phyloP scores from a whole-genome alignment of 2,797 vertebrate genomes.

The Myioborus miniatus region DNA sequence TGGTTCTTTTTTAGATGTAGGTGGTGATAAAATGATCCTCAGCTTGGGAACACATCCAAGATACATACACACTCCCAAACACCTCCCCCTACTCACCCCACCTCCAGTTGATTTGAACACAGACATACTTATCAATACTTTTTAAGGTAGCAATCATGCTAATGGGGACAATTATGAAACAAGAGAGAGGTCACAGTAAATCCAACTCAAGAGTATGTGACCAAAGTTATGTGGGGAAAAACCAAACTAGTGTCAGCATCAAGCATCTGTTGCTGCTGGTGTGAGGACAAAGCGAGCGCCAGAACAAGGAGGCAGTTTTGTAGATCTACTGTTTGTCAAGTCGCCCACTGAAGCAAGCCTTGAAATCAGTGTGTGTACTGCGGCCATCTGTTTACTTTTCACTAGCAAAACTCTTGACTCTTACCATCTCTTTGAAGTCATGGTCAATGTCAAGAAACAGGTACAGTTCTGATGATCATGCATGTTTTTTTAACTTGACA shows the following conservation, averaged over 20 bases:
- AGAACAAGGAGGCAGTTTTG: conserved; percentile 61
- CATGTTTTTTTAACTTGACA: conserved; percentile 22
- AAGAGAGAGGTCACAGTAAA: conserved; percentile 36
- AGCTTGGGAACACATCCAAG: conserved; percentile 52
- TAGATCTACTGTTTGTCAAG: conserved; percentile 58
- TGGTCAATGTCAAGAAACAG: conserved; percentile 46
- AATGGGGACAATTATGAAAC: conserved; percentile 47
- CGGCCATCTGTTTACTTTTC: conserved; percentile 57
- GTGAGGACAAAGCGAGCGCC: conserved; percentile 36
- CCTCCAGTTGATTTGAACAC: conserved; percentile 52
- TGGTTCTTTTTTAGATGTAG: conserved; percentile 58
- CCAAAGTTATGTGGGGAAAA: conserved; percentile 31
- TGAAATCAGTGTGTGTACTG: conserved; percentile 58
- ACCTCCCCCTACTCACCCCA: conserved; percentile 59
- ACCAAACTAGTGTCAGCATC: conserved; percentile 52
- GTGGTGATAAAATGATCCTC: conserved; percentile 62
- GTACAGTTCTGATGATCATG: conserved; percentile 26
- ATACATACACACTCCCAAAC: conserved; percentile 52
- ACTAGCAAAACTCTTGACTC: conserved; percentile 58
- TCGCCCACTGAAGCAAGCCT: conserved; percentile 59
- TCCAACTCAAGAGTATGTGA: neutral
- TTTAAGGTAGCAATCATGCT: conserved; percentile 35
- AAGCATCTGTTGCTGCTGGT: conserved; percentile 68
- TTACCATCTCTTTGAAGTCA: conserved; percentile 43
- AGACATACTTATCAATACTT: conserved; percentile 51